Conservation (phyloP, 2,797 vertebrate genomes). For the Petrocephalus sullivani region DNA sequence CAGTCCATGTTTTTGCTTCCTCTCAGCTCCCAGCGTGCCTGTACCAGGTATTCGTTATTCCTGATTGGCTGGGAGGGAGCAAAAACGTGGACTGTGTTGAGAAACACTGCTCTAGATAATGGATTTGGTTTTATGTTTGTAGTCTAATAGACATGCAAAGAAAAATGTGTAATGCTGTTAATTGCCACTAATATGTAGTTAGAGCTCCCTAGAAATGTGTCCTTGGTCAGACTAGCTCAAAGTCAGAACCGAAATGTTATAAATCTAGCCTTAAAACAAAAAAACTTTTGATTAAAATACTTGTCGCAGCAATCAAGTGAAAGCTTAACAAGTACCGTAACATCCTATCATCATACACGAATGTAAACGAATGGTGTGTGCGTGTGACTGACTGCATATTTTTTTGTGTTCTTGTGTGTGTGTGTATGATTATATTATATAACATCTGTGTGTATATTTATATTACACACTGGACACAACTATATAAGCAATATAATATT, state of each 20-base stretch:
- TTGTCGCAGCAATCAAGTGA: background rate
- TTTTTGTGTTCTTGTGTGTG: background rate
- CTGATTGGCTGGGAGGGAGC: too few relatives aligned
- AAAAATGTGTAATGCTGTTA: background rate
- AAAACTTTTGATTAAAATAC: background rate
- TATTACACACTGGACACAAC: background rate
- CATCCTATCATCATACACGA: background rate
- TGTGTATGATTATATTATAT: background rate
- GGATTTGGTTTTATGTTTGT: background rate
- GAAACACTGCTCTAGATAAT: background rate
- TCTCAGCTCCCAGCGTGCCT: too few relatives aligned
- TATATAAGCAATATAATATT: background rate
- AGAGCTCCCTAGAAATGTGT: background rate
- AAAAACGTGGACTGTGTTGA: background rate
- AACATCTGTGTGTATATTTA: background rate
- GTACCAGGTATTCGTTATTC: too few relatives aligned
- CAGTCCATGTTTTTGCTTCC: too few relatives aligned
- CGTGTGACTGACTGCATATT: background rate
- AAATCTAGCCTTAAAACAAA: background rate
- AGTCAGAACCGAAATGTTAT: background rate
- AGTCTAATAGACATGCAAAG: background rate
- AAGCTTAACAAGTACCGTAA: background rate
- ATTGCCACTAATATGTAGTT: constrained; percentile 1
- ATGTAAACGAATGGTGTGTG: background rate
- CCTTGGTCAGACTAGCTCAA: background rate